Evolutionary conservation across 2,113 vertebrate species (phyloP).

Genomic region (Malurus alboscapulatus): DNA sequence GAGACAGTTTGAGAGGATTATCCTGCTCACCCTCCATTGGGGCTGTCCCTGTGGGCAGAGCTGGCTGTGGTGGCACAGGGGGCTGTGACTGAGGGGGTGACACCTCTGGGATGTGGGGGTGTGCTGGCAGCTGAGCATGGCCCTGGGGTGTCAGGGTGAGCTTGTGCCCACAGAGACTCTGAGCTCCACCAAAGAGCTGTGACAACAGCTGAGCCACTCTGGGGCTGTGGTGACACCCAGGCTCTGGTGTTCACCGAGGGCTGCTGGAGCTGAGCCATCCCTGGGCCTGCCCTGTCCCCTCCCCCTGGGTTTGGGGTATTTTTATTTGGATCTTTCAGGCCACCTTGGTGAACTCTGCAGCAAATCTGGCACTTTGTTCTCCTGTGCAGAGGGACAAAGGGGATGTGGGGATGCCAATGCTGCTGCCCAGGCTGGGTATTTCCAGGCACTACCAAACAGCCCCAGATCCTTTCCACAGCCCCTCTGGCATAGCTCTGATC

Average conservation of each 20-base stretch:
- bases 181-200: neutral
- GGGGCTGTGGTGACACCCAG: neutral
- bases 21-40: accelerated
- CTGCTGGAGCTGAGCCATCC: neutral
- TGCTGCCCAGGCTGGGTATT: no score
- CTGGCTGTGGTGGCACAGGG: neutral
- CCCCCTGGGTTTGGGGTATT: neutral
- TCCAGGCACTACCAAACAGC: no score
- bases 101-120: neutral
- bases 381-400: no score
- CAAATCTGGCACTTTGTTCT: neutral
- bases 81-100: neutral
- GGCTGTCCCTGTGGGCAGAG: neutral
- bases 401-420: neutral
- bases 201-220: accelerated
- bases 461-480: no score
- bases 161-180: accelerated
- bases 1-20: neutral
- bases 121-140: neutral
- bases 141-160: accelerated
- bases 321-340: neutral
- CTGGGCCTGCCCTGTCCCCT: neutral
- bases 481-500: no score
- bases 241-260: neutral
- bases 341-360: neutral